Evolutionary conservation across 2,113 vertebrate genomes (phyloP), one percentile per base, ranked within the genome.

Genomic region (Ageneiosus marmoratus): DNA sequence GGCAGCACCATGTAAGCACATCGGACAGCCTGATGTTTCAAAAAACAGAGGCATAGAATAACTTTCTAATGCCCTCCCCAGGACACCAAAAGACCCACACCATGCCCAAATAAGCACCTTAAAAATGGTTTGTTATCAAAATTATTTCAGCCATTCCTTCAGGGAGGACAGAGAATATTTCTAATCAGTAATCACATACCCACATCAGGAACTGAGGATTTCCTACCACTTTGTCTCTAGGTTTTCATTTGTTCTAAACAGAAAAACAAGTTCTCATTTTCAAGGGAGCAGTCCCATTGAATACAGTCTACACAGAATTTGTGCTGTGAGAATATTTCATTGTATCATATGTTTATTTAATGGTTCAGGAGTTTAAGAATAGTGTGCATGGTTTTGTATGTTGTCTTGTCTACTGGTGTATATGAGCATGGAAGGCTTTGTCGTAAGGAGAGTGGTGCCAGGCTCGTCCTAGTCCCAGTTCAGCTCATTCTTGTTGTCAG

Each of bases 11-110:
- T 87, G 74, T 91, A 89, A 88, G 83, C 79, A 90, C 67, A 27
- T 83, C 81, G 91, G 91, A 92, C 93, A 94, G 92, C 90, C 91
- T 88, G 91, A 90, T 92, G 89, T 72, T 62, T 65, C 89, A 89
- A 90, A 83, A 50, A 12, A 34, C 41, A 24, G 20, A 37, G 29
- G 32, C 3, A 60, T 24, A 41, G 9, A 24, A 58, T 10, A 34
- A n/a, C 22, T 37, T 81, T 72, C 53, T 46, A 72, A 81, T 58
- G 51, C 29, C 34, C 41, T 27, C 12, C 48, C 56, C 27, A 29
- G 34, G 27, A 50, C 12, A 29, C 24, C n/a, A 18, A 48, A 55
- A 16, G 46, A 34, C 67, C 34, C 44, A 37, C 20, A 22, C 27
- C 13, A 29, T 8, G 22, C 34, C 22, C 48, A n/a, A 70, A 37